These are phyloP conservation scores for Lasioglossum lativentre DNA, from an alignment of 2,888 invertebrate genomes.

Conservation along the genomic window DNA sequence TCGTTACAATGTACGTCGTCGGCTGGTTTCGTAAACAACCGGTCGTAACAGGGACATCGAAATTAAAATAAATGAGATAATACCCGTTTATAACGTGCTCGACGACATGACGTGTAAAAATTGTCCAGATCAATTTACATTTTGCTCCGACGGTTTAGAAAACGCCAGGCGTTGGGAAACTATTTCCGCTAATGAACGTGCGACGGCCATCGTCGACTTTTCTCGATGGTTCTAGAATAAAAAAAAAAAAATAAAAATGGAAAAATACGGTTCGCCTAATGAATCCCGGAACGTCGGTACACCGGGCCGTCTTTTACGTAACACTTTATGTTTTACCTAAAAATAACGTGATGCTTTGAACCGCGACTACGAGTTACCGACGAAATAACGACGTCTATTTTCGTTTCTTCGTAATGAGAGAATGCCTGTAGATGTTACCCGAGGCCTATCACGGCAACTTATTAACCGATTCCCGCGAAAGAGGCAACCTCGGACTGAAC, in stretches of 20 bases:
- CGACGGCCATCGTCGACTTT: not conserved
- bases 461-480: slow-evolving; percentile 7
- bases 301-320: slow-evolving; percentile 70
- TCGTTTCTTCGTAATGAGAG: slow-evolving; percentile 70
- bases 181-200: slow-evolving; percentile 25
- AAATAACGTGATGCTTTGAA: slow-evolving; percentile 73
- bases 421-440: slow-evolving; percentile 49
- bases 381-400: slow-evolving; percentile 76
- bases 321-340: slow-evolving; percentile 73
- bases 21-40: not conserved
- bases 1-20: slow-evolving; percentile 25
- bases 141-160: not conserved
- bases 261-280: slow-evolving; percentile 50
- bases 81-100: too few species aligned
- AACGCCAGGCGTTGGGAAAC: not conserved
- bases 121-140: not conserved
- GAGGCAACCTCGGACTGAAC: not conserved
- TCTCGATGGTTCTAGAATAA: not conserved
- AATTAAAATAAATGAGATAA: not conserved
- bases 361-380: slow-evolving; percentile 68
- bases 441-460: slow-evolving; percentile 5
- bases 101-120: not conserved
- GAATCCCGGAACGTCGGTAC: slow-evolving; percentile 61
- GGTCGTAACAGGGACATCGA: not conserved
- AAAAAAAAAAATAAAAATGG: too few species aligned